Evolutionary conservation across 2,113 vertebrate species (phyloP), one percentile per base, ranked within the genome.

Genomic region (Gadus macrocephalus): DNA sequence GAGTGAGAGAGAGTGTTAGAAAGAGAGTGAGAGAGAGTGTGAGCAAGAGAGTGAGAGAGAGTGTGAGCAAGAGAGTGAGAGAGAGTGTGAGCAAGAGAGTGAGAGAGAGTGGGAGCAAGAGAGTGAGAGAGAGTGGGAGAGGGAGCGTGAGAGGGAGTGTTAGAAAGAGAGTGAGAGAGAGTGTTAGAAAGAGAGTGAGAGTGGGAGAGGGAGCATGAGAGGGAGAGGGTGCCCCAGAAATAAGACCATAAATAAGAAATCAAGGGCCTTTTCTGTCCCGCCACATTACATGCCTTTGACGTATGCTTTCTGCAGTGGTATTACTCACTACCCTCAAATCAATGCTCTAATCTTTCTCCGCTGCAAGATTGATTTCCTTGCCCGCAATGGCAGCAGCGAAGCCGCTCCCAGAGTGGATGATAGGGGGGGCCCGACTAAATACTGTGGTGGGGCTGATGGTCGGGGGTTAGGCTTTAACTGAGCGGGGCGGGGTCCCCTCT

Each of bases 211-310:
- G 12, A 62, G 60, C 5, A 28, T 15, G 73, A 66, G 83, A 90
- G 90, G 90, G 78, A 89, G 71, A 62, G 58, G 81, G 74, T 77
- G 79, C 82, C 55, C 85, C 86, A 85, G 85, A 92, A 93, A 89
- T 93, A 91, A 89, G 81, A 67, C 86, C 81, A 89, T 93, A 93
- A 92, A 93, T 93, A 91, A 93, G 84, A 93, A 93, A 91, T 91
- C 85, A 86, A 81, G 87, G 81, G 83, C 82, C 81, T 88, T 91
- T 92, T 88, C 84, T 91, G 83, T 92, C 90, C 85, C 83, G 63
- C 70, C 86, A 75, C 75, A 89, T 93, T 93, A 87, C 84, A 71
- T 80, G 66, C 63, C 68, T 84, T 86, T 94, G 91, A 93, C 91
- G 66, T 89, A 92, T 89, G 78, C 79, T 83, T 91, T 90, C 85